phyloP scores from a whole-genome alignment of 2,888 invertebrate species.

The Thecophora atra region DNA sequence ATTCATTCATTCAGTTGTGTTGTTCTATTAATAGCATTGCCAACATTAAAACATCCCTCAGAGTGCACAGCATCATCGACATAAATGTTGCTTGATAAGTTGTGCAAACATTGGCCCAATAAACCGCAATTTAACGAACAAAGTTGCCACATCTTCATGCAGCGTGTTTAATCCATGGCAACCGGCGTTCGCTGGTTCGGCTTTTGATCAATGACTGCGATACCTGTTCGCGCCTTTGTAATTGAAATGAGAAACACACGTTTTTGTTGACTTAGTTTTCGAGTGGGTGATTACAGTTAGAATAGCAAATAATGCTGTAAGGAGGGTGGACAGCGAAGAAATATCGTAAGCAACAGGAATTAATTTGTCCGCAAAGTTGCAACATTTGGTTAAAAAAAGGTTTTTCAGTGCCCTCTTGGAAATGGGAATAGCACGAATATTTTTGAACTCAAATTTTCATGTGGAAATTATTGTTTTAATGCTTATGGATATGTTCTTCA shows the following conservation, averaged over 20 bases:
- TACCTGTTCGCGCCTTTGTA: slow-evolving; percentile 54
- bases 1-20: not conserved
- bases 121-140: slow-evolving; percentile 31
- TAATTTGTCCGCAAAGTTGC: no score
- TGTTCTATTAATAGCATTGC: not conserved
- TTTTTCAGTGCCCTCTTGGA: no score
- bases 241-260: slow-evolving; percentile 50
- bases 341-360: no score
- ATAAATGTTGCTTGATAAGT: slow-evolving; percentile 41
- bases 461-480: no score
- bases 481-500: no score
- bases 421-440: no score
- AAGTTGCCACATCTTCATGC: not conserved
- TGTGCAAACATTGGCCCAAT: slow-evolving; percentile 45
- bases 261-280: slow-evolving; percentile 47
- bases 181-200: slow-evolving; percentile 14
- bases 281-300: slow-evolving; percentile 13
- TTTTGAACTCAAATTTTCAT: no score
- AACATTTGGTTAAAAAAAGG: no score
- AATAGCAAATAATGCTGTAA: not conserved
- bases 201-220: slow-evolving; percentile 26
- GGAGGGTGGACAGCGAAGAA: not conserved
- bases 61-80: not conserved
- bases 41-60: slow-evolving; percentile 1
- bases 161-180: slow-evolving; percentile 30